A percentile compares a stretch with the other conserved stretches of the same genome.
These are phyloP conservation scores for Gallinago solitaria DNA, from an alignment of 2,797 vertebrate species.

Conservation along the genomic window DNA sequence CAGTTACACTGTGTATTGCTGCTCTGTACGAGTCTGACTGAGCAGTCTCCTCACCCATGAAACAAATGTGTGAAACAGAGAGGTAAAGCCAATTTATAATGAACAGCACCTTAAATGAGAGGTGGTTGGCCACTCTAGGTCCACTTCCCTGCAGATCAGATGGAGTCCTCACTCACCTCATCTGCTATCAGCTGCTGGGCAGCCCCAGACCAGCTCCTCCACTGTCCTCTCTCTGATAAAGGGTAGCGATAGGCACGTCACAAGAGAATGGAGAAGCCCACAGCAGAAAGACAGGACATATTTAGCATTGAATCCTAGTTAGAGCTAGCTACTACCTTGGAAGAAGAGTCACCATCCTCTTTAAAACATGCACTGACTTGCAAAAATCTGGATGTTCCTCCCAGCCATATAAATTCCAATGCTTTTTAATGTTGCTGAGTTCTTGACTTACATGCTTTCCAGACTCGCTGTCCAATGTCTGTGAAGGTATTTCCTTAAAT, in stretches of 20 bases:
- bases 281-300: not conserved
- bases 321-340: not conserved
- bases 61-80: not conserved
- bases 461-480: not conserved
- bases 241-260: not conserved
- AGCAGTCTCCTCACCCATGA: not conserved
- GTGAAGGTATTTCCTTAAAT: not conserved
- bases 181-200: not conserved
- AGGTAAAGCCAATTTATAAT: not conserved
- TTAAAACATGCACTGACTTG: not conserved
- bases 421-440: not conserved
- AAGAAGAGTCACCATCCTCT: not conserved
- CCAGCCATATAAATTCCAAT: not conserved
- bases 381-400: not conserved
- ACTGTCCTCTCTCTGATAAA: not conserved
- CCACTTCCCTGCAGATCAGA: not conserved
- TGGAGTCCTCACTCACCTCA: not conserved
- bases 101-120: not conserved
- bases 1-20: not conserved
- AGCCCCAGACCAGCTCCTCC: not conserved
- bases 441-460: not conserved
- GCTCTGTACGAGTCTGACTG: not conserved
- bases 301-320: not conserved
- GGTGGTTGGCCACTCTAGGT: not conserved
- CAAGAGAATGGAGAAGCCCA: not conserved